Evolutionary conservation across 2,888 invertebrate genomes (phyloP).

Genomic region (Aphelenchoides bicaudatus): DNA sequence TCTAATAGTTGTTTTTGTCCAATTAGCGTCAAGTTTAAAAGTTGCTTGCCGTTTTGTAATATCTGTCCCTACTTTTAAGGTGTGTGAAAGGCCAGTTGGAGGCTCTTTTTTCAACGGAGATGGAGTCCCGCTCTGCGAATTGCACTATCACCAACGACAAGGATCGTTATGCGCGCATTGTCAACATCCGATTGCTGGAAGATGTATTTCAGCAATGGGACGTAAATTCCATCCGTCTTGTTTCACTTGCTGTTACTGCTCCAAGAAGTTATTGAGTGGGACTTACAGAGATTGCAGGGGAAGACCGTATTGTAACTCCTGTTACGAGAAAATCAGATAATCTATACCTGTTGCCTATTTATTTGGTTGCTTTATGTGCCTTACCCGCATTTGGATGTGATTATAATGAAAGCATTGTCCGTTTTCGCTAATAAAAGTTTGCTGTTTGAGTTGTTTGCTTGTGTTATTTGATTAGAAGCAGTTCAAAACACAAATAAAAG

Average conservation of each 20-base stretch:
- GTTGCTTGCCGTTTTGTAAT: conserved; percentile 1
- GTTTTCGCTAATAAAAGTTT: too few species aligned
- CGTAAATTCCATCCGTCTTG: conserved; percentile 98
- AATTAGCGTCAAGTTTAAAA: too few species aligned
- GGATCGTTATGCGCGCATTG: conserved; percentile 96
- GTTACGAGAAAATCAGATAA: conserved; percentile 76
- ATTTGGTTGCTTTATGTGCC: conserved; percentile 15
- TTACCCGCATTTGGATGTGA: too few species aligned
- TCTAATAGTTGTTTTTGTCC: conserved; percentile 4
- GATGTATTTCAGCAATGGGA: conserved; percentile 98
- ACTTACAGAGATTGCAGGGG: conserved; percentile 99
- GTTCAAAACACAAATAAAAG: not conserved
- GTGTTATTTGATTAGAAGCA: not conserved
- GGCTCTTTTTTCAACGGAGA: conserved; percentile 94
- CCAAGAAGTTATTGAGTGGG: conserved; percentile 94
- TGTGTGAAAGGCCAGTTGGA: not conserved
- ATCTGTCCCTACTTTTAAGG: not conserved
- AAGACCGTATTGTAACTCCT: conserved; percentile 94
- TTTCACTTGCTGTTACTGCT: conserved; percentile 91
- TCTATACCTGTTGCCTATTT: conserved; percentile 9
- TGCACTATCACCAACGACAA: conserved; percentile 93
- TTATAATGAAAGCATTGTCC: too few species aligned
- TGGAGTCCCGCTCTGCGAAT: conserved; percentile 95
- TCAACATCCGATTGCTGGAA: conserved; percentile 81
- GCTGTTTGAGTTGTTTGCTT: not conserved